Percentiles rank a stretch among this genome's conserved stretches.
phyloP scores from a whole-genome alignment of 2,113 vertebrate genomes.

The Gopherus evgoodei region DNA sequence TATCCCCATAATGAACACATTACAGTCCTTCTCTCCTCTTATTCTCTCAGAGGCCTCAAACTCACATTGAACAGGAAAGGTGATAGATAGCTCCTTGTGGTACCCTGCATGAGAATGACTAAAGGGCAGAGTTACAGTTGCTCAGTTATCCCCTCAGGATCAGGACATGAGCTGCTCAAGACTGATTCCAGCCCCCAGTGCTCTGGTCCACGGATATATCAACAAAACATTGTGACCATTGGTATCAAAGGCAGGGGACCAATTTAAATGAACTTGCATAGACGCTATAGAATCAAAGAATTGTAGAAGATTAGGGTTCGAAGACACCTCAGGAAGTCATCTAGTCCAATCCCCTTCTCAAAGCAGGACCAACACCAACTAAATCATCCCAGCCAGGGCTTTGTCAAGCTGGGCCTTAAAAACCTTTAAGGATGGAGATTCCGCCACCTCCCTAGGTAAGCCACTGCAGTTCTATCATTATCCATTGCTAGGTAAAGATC shows the following conservation, averaged over 20 bases:
- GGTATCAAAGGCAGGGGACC: not conserved
- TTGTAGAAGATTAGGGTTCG: too few relatives aligned
- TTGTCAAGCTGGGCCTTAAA: too few relatives aligned
- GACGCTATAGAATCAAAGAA: not conserved
- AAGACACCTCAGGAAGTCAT: too few relatives aligned
- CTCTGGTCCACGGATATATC: not conserved
- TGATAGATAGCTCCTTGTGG: not conserved
- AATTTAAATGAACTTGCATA: not conserved
- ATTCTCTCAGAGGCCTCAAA: not conserved
- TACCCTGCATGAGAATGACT: not conserved
- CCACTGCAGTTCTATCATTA: not conserved
- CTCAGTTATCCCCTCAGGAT: constrained; percentile 3
- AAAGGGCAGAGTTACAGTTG: not conserved
- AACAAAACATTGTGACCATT: not conserved
- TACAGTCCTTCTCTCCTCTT: not conserved
- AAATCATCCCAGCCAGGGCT: too few relatives aligned
- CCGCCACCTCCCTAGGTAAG: too few relatives aligned
- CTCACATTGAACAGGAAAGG: not conserved
- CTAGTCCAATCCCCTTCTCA: too few relatives aligned
- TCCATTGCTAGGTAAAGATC: not conserved
- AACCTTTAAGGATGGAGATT: too few relatives aligned
- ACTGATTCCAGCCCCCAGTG: not conserved
- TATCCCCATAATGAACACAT: not conserved
- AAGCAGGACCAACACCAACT: too few relatives aligned
- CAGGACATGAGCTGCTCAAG: not conserved